Evolutionary conservation across 2,888 invertebrate species (phyloP).

Genomic region (Alsophila aescularia): DNA sequence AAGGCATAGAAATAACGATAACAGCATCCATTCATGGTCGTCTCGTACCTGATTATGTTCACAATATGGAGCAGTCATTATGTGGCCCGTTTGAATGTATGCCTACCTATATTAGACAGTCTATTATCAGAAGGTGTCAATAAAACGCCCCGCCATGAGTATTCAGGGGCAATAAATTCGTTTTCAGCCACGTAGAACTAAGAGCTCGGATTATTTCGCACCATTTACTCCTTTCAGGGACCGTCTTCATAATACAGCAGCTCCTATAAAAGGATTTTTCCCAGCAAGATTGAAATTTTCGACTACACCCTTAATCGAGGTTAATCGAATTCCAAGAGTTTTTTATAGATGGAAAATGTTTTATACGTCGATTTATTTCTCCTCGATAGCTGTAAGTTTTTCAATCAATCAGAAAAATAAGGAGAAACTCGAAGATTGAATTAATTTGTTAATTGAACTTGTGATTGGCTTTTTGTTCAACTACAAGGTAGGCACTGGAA

Average conservation of each 20-base stretch:
- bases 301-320: constrained; percentile 59
- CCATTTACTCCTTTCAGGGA: constrained; percentile 81
- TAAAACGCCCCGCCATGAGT: constrained; percentile 67
- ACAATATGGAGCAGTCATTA: background rate
- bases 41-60: constrained; percentile 8
- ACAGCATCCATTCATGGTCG: background rate
- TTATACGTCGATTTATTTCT: constrained; percentile 32
- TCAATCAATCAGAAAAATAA: constrained; percentile 25
- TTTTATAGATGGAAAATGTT: constrained; percentile 37
- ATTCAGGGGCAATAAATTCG: constrained; percentile 79
- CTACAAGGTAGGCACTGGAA: background rate
- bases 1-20: constrained; percentile 6
- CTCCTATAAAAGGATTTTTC: constrained; percentile 70
- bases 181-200: constrained; percentile 79
- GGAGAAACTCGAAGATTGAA: constrained; percentile 16
- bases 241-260: constrained; percentile 75
- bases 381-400: constrained; percentile 23
- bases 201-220: constrained; percentile 82
- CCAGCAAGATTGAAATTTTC: constrained; percentile 69
- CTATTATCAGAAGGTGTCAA: constrained; percentile 67
- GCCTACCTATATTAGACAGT: constrained; percentile 18
- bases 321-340: constrained; percentile 63
- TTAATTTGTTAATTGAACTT: constrained; percentile 20
- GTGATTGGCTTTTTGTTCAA: constrained; percentile 5
- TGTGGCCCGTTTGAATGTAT: constrained; percentile 6